phyloP scores from a whole-genome alignment of 2,797 vertebrate genomes.

The Halcyon smyrnensis region DNA sequence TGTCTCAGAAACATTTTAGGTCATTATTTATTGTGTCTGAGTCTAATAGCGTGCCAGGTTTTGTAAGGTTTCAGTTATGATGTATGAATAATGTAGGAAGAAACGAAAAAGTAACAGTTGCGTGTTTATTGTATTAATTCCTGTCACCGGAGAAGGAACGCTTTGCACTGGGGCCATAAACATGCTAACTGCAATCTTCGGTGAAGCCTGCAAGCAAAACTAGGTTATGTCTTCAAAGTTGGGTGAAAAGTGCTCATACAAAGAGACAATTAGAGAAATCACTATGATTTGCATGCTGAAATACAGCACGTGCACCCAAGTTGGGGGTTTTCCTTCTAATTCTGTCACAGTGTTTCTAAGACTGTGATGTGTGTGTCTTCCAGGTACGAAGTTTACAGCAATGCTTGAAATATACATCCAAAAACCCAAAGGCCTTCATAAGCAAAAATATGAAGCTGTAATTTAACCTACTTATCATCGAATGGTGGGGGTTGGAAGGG shows the following conservation, averaged over 20 bases:
- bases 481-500: no score
- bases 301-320: neutral
- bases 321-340: neutral
- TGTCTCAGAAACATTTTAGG: constrained; percentile 4
- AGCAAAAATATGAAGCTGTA: neutral
- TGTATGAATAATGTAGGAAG: neutral
- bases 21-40: constrained; percentile 11
- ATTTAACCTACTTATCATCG: neutral
- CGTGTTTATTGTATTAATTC: neutral
- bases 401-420: neutral
- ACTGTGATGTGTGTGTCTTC: neutral
- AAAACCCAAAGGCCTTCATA: neutral
- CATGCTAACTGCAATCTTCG: neutral
- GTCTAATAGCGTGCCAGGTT: neutral
- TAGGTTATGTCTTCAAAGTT: neutral
- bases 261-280: neutral
- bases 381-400: neutral
- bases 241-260: neutral
- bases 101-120: neutral
- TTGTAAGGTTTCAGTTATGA: neutral
- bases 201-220: neutral
- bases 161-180: neutral
- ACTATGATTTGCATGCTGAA: neutral
- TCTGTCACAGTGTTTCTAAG: neutral
- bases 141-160: neutral